These are phyloP conservation scores for Pipa parva DNA, from an alignment of 2,113 vertebrate species.

Conservation along the genomic window DNA sequence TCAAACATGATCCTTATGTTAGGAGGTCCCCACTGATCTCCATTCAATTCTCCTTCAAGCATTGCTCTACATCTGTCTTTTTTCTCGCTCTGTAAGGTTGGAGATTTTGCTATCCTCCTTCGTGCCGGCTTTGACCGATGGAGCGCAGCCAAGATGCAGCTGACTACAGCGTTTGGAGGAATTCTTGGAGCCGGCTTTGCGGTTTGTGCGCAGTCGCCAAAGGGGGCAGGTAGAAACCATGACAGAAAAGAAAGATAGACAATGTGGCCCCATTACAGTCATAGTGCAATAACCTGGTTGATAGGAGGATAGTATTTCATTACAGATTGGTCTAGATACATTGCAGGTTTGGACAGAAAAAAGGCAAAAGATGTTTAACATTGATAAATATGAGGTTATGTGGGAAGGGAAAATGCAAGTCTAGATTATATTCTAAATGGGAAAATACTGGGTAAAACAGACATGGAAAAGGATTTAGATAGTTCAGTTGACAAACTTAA, in stretches of 20 bases:
- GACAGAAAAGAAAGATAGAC: background rate
- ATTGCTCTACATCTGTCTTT: background rate
- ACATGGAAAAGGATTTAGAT: no score
- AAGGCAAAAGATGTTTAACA: no score
- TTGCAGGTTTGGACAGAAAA: no score
- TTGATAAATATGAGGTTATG: no score
- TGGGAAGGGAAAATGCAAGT: no score
- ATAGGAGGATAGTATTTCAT: no score
- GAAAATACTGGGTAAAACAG: no score
- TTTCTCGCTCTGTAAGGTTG: slow-evolving; percentile 67
- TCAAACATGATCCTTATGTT: background rate
- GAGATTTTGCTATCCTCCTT: slow-evolving; percentile 95
- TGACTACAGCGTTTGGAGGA: slow-evolving; percentile 86
- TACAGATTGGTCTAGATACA: no score
- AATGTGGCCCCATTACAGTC: no score
- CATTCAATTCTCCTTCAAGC: background rate
- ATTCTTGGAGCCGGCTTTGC: slow-evolving; percentile 87
- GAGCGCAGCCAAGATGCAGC: slow-evolving; percentile 94
- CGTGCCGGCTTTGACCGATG: slow-evolving; percentile 94
- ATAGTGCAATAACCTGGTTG: no score
- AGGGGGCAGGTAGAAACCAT: slow-evolving; percentile 77
- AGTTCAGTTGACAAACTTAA: no score
- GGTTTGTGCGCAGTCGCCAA: slow-evolving; percentile 84
- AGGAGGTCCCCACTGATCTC: background rate
- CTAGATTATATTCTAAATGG: no score